A percentile compares a stretch with the other conserved stretches of the same genome.
These are phyloP conservation scores for Paradoxurus hermaphroditus DNA, from an alignment of 2,113 vertebrate species.

Conservation along the genomic window DNA sequence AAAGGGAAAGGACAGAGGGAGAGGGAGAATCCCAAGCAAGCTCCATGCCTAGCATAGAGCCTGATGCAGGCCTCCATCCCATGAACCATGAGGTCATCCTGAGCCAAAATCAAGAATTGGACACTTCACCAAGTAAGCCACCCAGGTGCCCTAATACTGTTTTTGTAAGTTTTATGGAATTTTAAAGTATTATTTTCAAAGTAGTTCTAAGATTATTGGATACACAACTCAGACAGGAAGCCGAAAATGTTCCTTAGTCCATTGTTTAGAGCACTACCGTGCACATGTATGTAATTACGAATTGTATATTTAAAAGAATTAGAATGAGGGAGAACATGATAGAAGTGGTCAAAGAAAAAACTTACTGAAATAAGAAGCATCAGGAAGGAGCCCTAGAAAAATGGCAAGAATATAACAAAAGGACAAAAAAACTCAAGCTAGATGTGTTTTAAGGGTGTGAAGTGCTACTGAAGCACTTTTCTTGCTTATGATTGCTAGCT, in stretches of 20 bases:
- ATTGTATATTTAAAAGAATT: neutral
- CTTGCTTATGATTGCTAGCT: slow-evolving; percentile 11
- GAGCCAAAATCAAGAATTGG: too few relatives aligned
- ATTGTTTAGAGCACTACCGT: neutral
- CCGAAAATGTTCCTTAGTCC: neutral
- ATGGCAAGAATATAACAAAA: neutral
- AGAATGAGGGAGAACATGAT: neutral
- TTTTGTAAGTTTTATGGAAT: neutral
- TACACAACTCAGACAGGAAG: neutral
- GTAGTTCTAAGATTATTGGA: neutral
- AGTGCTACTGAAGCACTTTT: slow-evolving; percentile 18
- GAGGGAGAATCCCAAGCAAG: too few relatives aligned
- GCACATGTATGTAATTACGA: neutral
- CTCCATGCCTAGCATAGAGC: too few relatives aligned
- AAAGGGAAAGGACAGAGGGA: too few relatives aligned
- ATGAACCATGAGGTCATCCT: too few relatives aligned
- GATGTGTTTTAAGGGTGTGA: neutral
- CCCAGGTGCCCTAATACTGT: too few relatives aligned
- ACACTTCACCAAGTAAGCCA: too few relatives aligned
- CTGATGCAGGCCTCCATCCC: too few relatives aligned
- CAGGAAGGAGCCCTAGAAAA: neutral
- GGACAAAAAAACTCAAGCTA: neutral
- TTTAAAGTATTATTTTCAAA: slow-evolving; percentile 3
- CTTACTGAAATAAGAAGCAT: neutral
- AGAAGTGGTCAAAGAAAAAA: neutral